Conservation (phyloP, 1,140 invertebrate species). For the Helicoverpa armigera region DNA sequence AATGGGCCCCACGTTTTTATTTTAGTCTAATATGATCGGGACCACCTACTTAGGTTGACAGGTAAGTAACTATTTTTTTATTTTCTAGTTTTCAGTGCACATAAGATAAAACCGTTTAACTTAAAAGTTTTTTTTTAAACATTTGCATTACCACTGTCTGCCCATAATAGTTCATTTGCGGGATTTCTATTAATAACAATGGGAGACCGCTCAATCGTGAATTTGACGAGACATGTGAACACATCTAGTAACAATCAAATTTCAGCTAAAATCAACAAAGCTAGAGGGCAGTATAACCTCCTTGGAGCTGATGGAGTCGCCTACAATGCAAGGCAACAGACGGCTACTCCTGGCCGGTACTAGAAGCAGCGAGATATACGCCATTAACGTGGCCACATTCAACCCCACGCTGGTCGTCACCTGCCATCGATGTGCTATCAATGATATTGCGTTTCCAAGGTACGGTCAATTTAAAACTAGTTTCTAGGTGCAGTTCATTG, state of each 20-base stretch:
- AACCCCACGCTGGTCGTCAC: conserved; percentile 91
- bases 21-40: no score
- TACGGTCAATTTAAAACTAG: conserved; percentile 72
- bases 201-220: no score
- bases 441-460: conserved; percentile 94
- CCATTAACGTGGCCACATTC: conserved; percentile 91
- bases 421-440: conserved; percentile 93
- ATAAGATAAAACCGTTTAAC: no score
- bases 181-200: no score
- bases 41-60: no score
- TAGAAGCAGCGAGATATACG: conserved; percentile 93
- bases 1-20: no score
- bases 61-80: no score
- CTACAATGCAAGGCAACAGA: conserved; percentile 63
- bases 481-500: background rate
- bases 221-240: no score
- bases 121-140: no score
- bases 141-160: background rate
- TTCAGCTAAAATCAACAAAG: conserved; percentile 87
- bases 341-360: conserved; percentile 91
- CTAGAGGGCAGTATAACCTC: conserved; percentile 90
- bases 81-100: no score
- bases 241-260: conserved; percentile 42
- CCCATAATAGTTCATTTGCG: no score
- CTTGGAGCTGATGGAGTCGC: conserved; percentile 86